phyloP scores from a whole-genome alignment of 2,797 vertebrate species.

The Ctenochaetus hawaiiensis region DNA sequence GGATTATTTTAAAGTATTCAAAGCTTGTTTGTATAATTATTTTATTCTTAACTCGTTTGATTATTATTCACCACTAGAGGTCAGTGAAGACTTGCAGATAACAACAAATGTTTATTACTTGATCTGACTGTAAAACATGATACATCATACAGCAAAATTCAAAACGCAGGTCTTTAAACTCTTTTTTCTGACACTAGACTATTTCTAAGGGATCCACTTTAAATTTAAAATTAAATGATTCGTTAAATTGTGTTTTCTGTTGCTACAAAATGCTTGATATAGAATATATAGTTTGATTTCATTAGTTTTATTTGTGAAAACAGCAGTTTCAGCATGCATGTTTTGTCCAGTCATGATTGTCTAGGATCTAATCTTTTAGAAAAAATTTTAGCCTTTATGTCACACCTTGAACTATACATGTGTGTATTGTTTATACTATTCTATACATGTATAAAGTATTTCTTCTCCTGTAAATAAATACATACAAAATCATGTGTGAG shows the following conservation, averaged over 20 bases:
- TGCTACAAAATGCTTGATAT: background rate
- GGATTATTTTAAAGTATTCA: background rate
- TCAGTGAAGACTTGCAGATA: conserved; percentile 21
- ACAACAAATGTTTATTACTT: background rate
- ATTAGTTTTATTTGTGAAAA: background rate
- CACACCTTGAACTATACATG: fast-evolving
- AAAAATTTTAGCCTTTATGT: background rate
- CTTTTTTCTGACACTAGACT: background rate
- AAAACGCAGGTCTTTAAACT: background rate
- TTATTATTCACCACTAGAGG: conserved; percentile 52
- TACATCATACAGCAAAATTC: background rate
- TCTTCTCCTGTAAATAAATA: background rate
- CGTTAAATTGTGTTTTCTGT: background rate
- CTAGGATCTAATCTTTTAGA: background rate
- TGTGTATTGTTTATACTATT: background rate
- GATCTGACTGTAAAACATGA: too few relatives aligned
- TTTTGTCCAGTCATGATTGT: background rate
- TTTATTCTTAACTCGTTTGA: background rate
- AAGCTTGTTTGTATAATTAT: background rate
- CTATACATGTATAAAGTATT: background rate
- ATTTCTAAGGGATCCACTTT: background rate
- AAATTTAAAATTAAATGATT: background rate
- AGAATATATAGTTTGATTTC: background rate
- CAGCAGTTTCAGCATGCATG: background rate
- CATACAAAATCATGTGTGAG: background rate